A percentile compares a stretch with the other conserved stretches of the same genome.
phyloP scores from a whole-genome alignment of 1,140 invertebrate genomes.

The Olivierus martensii region DNA sequence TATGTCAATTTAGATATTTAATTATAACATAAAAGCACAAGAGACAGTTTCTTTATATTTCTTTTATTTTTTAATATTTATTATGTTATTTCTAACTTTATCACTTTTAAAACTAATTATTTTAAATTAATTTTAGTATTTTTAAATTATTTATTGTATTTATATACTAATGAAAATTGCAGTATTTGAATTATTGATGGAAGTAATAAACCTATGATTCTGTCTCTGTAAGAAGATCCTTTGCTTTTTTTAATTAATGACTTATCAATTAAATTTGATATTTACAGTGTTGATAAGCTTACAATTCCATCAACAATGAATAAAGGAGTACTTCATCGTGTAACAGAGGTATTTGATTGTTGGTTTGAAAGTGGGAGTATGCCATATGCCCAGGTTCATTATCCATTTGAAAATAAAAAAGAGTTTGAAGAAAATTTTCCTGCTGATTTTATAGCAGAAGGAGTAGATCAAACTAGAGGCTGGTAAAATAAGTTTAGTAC shows the following conservation, averaged over 20 bases:
- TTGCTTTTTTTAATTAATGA: background rate
- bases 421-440: conserved; percentile 91
- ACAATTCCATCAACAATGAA: conserved; percentile 83
- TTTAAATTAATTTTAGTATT: too few species aligned
- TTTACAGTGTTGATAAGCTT: conserved; percentile 64
- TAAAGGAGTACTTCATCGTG: conserved; percentile 62
- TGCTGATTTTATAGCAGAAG: conserved; percentile 99
- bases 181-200: too few species aligned
- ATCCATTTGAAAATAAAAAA: conserved; percentile 83
- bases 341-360: conserved; percentile 96
- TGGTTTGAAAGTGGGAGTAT: conserved; percentile 99
- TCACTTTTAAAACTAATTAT: too few species aligned
- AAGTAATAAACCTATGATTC: too few species aligned
- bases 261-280: background rate
- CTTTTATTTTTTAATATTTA: too few species aligned
- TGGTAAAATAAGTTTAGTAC: conserved; percentile 41
- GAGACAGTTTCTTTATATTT: too few species aligned
- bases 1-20: too few species aligned
- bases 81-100: too few species aligned
- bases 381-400: conserved; percentile 74
- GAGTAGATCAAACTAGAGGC: conserved; percentile 96
- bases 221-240: background rate
- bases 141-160: too few species aligned
- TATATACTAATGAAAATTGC: too few species aligned
- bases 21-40: too few species aligned